A percentile compares a stretch with the other conserved stretches of the same genome.
Conservation (phyloP, 1,140 invertebrate species). For the Scaptomyza graminum region DNA sequence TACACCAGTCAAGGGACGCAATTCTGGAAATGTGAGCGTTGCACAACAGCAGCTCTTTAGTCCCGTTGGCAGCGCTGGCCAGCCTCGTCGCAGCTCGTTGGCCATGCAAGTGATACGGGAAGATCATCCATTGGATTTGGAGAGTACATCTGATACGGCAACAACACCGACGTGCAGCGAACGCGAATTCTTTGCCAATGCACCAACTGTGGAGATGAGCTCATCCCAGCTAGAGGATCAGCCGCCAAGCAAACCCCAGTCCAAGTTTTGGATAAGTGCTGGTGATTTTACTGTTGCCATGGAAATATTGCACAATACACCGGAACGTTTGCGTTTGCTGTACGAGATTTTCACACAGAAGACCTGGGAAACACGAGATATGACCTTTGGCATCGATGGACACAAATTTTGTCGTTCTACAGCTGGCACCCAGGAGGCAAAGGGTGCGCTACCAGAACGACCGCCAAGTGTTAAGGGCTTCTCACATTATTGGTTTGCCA, state of each 20-base stretch:
- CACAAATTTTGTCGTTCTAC: constrained; percentile 51
- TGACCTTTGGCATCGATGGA: constrained; percentile 77
- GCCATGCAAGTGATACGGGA: constrained; percentile 78
- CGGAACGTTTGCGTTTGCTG: constrained; percentile 62
- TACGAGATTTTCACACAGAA: constrained; percentile 78
- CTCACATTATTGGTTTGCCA: constrained; percentile 79
- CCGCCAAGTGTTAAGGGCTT: constrained; percentile 58
- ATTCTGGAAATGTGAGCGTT: neutral
- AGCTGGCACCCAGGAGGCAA: neutral
- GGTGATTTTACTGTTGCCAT: constrained; percentile 66
- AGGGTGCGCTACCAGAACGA: constrained; percentile 38
- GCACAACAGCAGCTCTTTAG: constrained; percentile 63
- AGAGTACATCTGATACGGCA: constrained; percentile 26
- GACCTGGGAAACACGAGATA: constrained; percentile 60
- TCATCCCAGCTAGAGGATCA: constrained; percentile 40
- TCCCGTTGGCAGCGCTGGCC: constrained; percentile 43
- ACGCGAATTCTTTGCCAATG: constrained; percentile 69
- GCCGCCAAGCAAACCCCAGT: constrained; percentile 26
- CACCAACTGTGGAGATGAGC: constrained; percentile 65
- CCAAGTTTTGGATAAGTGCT: constrained; percentile 67
- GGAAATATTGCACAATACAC: constrained; percentile 56
- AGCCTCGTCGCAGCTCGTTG: constrained; percentile 65
- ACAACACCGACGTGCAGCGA: constrained; percentile 54
- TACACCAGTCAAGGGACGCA: constrained; percentile 63
- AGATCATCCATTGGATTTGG: constrained; percentile 71